A percentile compares a stretch with the other conserved stretches of the same genome.
Evolutionary conservation across 2,113 vertebrate genomes (phyloP).

Genomic region (Larimichthys polyactis): DNA sequence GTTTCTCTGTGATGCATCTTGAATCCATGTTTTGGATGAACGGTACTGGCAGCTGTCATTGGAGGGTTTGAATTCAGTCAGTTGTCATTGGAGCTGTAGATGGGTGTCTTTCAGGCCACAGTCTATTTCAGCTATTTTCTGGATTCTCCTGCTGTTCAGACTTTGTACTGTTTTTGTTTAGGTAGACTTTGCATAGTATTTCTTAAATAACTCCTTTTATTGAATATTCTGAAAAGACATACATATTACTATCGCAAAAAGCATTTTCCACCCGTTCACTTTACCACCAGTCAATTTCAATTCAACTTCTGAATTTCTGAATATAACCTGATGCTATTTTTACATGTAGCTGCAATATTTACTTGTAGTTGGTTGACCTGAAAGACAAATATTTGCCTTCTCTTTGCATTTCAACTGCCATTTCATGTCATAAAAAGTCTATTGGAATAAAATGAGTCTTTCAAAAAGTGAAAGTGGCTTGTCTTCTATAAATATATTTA

Average conservation of each 20-base stretch:
- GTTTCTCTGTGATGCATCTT: slow-evolving; percentile 14
- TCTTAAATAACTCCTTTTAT: neutral
- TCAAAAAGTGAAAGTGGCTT: neutral
- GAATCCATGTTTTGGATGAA: slow-evolving; percentile 2
- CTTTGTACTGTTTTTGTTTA: neutral
- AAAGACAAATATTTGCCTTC: slow-evolving; percentile 10
- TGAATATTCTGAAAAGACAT: neutral
- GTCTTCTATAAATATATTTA: neutral
- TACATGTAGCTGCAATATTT: slow-evolving; percentile 1
- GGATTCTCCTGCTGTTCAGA: neutral
- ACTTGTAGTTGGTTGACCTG: slow-evolving; percentile 16
- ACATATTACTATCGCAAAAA: neutral
- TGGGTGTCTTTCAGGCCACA: neutral
- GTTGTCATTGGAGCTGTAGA: neutral
- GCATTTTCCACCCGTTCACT: neutral
- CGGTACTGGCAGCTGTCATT: neutral
- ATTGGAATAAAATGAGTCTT: slow-evolving; percentile 42
- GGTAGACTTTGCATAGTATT: neutral
- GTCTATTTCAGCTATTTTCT: slow-evolving; percentile 1
- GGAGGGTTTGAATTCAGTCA: neutral
- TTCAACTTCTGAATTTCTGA: neutral
- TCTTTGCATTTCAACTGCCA: slow-evolving; percentile 45
- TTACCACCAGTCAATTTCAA: neutral
- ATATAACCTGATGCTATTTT: slow-evolving; percentile 53
- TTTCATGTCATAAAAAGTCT: slow-evolving; percentile 43